A percentile compares a stretch with the other conserved stretches of the same genome.
Conservation (phyloP, 2,888 invertebrate genomes). For the Sarcophaga subvicina region DNA sequence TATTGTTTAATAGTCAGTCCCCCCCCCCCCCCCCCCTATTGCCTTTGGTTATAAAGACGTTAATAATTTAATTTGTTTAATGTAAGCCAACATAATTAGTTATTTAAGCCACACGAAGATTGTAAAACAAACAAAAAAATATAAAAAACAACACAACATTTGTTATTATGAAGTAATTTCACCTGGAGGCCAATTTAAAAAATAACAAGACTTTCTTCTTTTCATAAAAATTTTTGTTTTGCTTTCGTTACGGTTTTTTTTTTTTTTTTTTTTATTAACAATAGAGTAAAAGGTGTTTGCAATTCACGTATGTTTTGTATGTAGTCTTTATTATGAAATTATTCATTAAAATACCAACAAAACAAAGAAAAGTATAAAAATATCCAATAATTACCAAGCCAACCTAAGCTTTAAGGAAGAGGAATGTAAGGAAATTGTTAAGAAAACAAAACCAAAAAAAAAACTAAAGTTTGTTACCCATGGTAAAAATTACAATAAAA, state of each 20-base stretch:
- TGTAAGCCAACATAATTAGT: slow-evolving; percentile 31
- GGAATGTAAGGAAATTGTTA: slow-evolving; percentile 5
- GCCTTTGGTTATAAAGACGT: neutral
- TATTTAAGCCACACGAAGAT: slow-evolving; percentile 9
- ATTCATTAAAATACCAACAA: no score
- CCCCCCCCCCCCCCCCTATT: no score
- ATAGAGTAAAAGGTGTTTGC: no score
- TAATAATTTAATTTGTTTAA: slow-evolving; percentile 34
- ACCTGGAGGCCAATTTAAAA: slow-evolving; percentile 22
- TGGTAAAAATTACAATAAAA: no score
- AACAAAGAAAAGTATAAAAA: neutral
- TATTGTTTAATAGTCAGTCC: neutral
- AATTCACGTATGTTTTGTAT: no score
- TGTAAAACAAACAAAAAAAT: neutral
- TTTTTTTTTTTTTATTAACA: neutral
- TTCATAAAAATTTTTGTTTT: neutral
- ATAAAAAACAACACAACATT: neutral
- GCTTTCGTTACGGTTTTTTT: slow-evolving; percentile 21
- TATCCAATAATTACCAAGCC: neutral
- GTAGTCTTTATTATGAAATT: no score
- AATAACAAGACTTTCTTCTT: slow-evolving; percentile 48
- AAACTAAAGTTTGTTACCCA: no score
- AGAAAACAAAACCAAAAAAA: no score
- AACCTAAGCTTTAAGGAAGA: neutral
- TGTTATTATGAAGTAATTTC: slow-evolving; percentile 46